Evolutionary conservation across 2,888 invertebrate species (phyloP).

Genomic region (Xanthia icteritia): DNA sequence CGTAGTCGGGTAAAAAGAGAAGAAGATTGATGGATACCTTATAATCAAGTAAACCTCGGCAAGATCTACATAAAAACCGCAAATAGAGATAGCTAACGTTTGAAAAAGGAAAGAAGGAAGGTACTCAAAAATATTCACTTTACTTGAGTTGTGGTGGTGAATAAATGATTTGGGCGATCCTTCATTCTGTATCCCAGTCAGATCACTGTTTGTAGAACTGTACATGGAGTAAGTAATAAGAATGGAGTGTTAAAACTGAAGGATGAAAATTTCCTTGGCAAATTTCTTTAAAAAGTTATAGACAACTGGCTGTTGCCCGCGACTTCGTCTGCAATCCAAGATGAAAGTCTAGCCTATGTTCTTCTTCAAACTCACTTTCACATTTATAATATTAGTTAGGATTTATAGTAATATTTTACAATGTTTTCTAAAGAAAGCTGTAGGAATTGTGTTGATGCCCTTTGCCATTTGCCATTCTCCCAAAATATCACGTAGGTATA

Average conservation of each 20-base stretch:
- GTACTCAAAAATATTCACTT: conserved; percentile 37
- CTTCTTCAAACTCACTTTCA: too few species aligned
- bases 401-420: background rate
- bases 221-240: conserved; percentile 1
- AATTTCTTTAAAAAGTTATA: background rate
- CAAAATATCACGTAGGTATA: background rate
- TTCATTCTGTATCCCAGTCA: conserved; percentile 20
- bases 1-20: too few species aligned
- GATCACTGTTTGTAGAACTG: background rate
- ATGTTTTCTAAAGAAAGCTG: background rate
- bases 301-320: background rate
- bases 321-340: too few species aligned
- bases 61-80: background rate
- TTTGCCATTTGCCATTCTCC: background rate
- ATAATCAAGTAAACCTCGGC: background rate
- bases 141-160: conserved; percentile 28
- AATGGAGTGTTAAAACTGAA: background rate
- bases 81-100: conserved; percentile 37
- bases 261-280: background rate
- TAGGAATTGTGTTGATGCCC: background rate
- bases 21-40: conserved; percentile 12
- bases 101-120: background rate
- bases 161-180: conserved; percentile 42
- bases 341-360: too few species aligned
- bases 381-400: too few species aligned